These are phyloP conservation scores for Arion vulgaris DNA, from an alignment of 1,140 invertebrate genomes.

Conservation along the genomic window DNA sequence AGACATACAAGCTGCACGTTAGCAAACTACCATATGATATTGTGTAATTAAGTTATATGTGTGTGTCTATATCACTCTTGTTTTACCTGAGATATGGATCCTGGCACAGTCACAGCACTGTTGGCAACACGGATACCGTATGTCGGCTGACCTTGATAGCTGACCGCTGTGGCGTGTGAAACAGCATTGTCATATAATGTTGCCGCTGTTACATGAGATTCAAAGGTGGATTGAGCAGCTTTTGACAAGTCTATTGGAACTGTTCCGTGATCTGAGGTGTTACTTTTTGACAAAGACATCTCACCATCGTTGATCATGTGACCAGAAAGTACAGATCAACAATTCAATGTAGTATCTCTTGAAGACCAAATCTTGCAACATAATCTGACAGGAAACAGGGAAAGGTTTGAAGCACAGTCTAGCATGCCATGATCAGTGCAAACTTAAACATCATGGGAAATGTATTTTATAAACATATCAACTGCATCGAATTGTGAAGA, in stretches of 20 bases:
- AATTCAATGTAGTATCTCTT: too few species aligned
- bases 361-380: too few species aligned
- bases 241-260: conserved; percentile 16
- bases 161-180: not conserved
- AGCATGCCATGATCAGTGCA: too few species aligned
- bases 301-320: not conserved
- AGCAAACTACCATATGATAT: too few species aligned
- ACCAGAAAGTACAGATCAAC: not conserved
- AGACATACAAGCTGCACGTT: too few species aligned
- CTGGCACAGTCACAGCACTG: conserved; percentile 5
- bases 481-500: too few species aligned
- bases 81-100: not conserved
- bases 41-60: too few species aligned
- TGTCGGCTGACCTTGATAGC: conserved; percentile 5
- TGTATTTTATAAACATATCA: too few species aligned
- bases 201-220: not conserved
- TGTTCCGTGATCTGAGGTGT: not conserved
- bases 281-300: not conserved
- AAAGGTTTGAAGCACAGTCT: too few species aligned
- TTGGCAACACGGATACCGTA: conserved; percentile 13
- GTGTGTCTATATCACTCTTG: not conserved
- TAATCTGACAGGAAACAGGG: too few species aligned
- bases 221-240: not conserved
- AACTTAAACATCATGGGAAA: too few species aligned
- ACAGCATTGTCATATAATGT: not conserved